phyloP scores from a whole-genome alignment of 2,113 vertebrate species.

The Aix galericulata region DNA sequence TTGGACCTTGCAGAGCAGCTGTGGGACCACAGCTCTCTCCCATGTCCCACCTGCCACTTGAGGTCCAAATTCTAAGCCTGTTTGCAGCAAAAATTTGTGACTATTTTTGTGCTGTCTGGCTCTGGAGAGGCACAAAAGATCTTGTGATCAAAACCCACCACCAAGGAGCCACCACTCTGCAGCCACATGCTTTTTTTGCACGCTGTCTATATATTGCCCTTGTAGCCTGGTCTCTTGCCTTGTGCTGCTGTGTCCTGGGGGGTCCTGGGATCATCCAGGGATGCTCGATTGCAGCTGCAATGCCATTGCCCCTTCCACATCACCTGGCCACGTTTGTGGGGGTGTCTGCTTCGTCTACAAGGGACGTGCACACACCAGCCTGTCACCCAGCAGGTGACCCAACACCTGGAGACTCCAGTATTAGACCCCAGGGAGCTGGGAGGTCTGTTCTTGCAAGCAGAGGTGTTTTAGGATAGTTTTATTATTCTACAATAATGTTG shows the following conservation, averaged over 20 bases:
- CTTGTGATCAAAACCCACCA: not conserved
- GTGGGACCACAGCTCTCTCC: not conserved
- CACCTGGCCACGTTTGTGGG: not conserved
- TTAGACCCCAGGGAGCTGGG: not conserved
- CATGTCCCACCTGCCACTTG: not conserved
- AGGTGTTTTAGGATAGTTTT: not conserved
- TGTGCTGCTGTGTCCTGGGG: not conserved
- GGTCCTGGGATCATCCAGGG: not conserved
- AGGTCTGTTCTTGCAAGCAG: not conserved
- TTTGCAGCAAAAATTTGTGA: not conserved
- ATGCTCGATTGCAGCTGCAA: not conserved
- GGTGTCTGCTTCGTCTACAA: not conserved
- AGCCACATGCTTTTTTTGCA: not conserved
- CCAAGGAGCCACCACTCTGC: not conserved
- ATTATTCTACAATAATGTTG: not conserved
- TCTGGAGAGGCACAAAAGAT: not conserved
- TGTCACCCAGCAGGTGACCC: not conserved
- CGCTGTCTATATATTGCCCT: not conserved
- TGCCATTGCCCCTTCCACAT: not conserved
- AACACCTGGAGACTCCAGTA: not conserved
- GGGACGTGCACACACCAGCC: not conserved
- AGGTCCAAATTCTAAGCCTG: not conserved
- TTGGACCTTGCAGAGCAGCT: not conserved
- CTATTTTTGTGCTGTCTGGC: constrained; percentile 1
- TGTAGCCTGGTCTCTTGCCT: not conserved